Percentiles rank a stretch among this genome's conserved stretches.
Evolutionary conservation across 2,888 invertebrate genomes (phyloP).

Genomic region (Micropterix aruncella): DNA sequence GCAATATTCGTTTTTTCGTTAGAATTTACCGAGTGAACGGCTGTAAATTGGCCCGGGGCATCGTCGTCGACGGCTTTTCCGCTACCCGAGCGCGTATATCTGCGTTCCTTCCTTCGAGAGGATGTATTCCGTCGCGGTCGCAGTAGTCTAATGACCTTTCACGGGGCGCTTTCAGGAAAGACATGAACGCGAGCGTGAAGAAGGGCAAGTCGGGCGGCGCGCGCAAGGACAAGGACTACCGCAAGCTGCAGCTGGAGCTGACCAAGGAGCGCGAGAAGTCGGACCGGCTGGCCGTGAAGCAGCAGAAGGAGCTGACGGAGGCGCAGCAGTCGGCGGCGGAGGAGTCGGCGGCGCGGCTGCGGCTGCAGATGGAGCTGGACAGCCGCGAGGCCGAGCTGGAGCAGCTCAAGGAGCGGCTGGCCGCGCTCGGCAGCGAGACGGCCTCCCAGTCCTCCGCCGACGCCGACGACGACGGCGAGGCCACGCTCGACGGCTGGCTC

Average conservation of each 20-base stretch:
- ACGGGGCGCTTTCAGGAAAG: slow-evolving; percentile 25
- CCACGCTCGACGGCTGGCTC: slow-evolving; percentile 89
- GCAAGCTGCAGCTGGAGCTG: slow-evolving; percentile 87
- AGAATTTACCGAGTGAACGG: too few relatives aligned
- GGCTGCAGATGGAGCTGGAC: slow-evolving; percentile 91
- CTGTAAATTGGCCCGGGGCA: too few relatives aligned
- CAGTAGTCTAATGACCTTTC: too few relatives aligned
- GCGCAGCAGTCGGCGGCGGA: slow-evolving; percentile 69
- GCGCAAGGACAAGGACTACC: slow-evolving; percentile 89
- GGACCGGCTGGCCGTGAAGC: slow-evolving; percentile 71
- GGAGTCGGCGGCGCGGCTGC: slow-evolving; percentile 57
- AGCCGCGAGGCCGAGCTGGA: slow-evolving; percentile 95
- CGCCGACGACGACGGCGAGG: slow-evolving; percentile 68
- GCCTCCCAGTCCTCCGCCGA: slow-evolving; percentile 85
- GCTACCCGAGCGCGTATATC: too few relatives aligned
- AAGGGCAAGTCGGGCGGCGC: slow-evolving; percentile 69
- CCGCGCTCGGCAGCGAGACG: slow-evolving; percentile 69
- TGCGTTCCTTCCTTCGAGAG: too few relatives aligned
- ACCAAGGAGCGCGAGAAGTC: slow-evolving; percentile 91
- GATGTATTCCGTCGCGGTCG: too few relatives aligned
- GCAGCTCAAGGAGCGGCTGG: slow-evolving; percentile 74
- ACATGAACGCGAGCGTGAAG: slow-evolving; percentile 52
- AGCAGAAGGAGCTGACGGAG: slow-evolving; percentile 78
- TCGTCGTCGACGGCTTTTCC: too few relatives aligned
- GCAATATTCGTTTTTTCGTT: too few relatives aligned